These are phyloP conservation scores for Drosophila takahashii DNA, from an alignment of 1,140 invertebrate species.

Conservation along the genomic window DNA sequence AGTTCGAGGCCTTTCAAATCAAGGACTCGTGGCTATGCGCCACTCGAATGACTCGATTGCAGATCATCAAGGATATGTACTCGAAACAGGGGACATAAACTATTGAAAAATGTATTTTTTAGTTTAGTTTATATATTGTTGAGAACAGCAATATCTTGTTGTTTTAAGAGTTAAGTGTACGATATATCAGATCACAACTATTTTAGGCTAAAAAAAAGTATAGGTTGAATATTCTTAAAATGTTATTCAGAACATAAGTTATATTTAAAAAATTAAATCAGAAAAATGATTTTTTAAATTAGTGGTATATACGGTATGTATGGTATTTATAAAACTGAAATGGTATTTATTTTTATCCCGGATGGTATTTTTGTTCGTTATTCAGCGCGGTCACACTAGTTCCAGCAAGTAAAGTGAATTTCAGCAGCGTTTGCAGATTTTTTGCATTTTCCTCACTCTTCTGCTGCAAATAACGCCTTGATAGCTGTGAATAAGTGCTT, in stretches of 20 bases:
- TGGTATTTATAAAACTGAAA: background rate
- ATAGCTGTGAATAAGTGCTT: background rate
- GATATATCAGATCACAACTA: background rate
- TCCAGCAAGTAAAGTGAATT: slow-evolving; percentile 4
- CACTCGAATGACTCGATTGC: slow-evolving; percentile 38
- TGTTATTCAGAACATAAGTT: background rate
- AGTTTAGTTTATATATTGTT: background rate
- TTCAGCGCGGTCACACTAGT: background rate
- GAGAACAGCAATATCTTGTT: background rate
- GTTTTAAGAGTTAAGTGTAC: background rate
- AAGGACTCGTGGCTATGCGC: slow-evolving; percentile 48
- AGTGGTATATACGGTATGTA: background rate
- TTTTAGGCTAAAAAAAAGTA: background rate
- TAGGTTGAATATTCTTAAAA: background rate
- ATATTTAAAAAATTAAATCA: background rate
- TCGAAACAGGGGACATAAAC: slow-evolving; percentile 38
- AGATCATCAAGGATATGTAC: slow-evolving; percentile 57
- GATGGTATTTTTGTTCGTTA: background rate
- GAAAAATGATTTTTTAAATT: background rate
- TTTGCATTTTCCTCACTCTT: slow-evolving; percentile 15
- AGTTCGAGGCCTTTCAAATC: slow-evolving; percentile 26
- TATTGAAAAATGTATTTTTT: background rate
- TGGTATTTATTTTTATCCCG: background rate
- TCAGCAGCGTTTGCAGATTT: slow-evolving; percentile 8
- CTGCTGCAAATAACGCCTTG: background rate